These are phyloP conservation scores for Chiloscyllium plagiosum DNA, from an alignment of 2,113 vertebrate genomes.

Conservation along the genomic window DNA sequence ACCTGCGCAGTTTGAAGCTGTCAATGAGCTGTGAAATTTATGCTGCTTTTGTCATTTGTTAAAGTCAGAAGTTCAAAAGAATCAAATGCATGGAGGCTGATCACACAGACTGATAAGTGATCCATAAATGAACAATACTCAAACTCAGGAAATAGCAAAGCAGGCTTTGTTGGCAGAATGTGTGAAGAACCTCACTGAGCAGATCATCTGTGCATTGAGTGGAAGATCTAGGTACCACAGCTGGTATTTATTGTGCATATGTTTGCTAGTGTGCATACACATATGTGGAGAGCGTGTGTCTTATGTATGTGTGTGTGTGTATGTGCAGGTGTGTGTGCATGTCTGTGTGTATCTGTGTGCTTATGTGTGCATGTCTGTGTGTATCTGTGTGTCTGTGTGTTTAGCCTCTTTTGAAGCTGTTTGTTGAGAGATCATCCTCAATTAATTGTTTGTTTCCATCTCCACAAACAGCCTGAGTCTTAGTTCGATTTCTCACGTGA, in stretches of 20 bases:
- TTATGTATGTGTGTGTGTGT: neutral
- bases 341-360: neutral
- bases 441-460: neutral
- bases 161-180: neutral
- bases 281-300: neutral
- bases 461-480: neutral
- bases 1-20: neutral
- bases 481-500: neutral
- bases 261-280: neutral
- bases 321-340: neutral
- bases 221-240: neutral
- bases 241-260: neutral
- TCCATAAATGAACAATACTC: neutral
- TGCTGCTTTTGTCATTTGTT: neutral
- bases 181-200: neutral
- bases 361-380: too few relatives aligned
- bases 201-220: neutral
- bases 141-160: neutral
- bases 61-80: neutral
- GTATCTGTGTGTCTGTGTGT: neutral
- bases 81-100: neutral
- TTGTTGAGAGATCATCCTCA: neutral
- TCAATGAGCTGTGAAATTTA: neutral
- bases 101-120: neutral
- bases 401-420: neutral